Conservation (phyloP, 2,797 vertebrate genomes). For the Pipistrellus nathusii region DNA sequence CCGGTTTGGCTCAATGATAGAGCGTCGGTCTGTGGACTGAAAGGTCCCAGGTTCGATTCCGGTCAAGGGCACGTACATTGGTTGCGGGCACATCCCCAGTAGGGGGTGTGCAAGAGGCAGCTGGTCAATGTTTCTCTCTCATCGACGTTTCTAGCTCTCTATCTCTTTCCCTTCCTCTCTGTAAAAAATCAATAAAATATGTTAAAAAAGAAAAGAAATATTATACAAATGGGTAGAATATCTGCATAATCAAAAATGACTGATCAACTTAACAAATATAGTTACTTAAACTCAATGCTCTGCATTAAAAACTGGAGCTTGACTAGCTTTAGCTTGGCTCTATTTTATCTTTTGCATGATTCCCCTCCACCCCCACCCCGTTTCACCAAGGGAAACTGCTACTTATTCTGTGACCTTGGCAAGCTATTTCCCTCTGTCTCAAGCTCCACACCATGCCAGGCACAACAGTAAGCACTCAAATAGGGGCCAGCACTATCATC, state of each 20-base stretch:
- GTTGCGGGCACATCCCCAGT: too few relatives aligned
- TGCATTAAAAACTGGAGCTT: not conserved
- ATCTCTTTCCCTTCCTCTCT: too few relatives aligned
- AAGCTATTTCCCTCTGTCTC: not conserved
- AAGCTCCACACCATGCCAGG: not conserved
- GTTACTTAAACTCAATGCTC: constrained; percentile 14
- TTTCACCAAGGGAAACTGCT: not conserved
- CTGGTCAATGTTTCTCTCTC: too few relatives aligned
- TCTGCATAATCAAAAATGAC: not conserved
- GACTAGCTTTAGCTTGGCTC: not conserved
- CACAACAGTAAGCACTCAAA: not conserved
- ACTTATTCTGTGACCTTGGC: not conserved
- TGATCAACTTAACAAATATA: constrained; percentile 13
- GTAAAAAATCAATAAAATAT: too few relatives aligned
- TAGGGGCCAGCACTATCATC: not conserved
- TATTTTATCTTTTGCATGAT: constrained; percentile 5
- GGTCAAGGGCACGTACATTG: too few relatives aligned
- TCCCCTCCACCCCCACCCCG: not conserved
- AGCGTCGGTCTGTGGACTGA: too few relatives aligned
- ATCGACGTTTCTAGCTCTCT: too few relatives aligned
- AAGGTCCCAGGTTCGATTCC: too few relatives aligned
- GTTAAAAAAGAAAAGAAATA: not conserved
- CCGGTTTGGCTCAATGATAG: too few relatives aligned
- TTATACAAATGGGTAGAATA: not conserved
- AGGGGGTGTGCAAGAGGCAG: too few relatives aligned